These are phyloP conservation scores for Ramazzottius varieornatus DNA, from an alignment of 2,888 invertebrate species.

Conservation along the genomic window DNA sequence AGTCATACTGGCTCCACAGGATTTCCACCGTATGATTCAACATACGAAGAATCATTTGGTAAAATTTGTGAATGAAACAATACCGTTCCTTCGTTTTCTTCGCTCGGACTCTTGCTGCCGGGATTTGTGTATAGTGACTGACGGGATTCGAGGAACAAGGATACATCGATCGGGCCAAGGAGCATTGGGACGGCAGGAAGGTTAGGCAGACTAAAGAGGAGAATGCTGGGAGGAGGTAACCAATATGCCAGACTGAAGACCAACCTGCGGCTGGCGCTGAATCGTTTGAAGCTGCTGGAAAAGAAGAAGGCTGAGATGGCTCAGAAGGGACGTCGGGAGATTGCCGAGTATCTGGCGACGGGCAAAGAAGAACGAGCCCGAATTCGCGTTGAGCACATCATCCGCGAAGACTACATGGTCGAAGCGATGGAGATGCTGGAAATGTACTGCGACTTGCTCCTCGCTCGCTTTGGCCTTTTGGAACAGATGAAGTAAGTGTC, in stretches of 20 bases:
- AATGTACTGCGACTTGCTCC: conserved; percentile 88
- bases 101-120: too few relatives aligned
- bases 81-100: too few relatives aligned
- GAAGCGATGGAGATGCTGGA: conserved; percentile 97
- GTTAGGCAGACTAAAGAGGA: too few relatives aligned
- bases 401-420: conserved; percentile 91
- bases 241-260: conserved; percentile 73
- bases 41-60: too few relatives aligned
- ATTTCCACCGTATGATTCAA: too few relatives aligned
- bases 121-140: too few relatives aligned
- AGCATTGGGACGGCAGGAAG: too few relatives aligned
- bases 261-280: conserved; percentile 65
- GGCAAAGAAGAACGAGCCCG: conserved; percentile 47
- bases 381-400: conserved; percentile 92
- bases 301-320: conserved; percentile 93
- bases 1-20: too few relatives aligned
- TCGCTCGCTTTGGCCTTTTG: conserved; percentile 82
- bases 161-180: too few relatives aligned
- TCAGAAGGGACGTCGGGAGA: conserved; percentile 81
- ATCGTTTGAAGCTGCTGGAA: conserved; percentile 70
- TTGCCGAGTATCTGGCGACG: conserved; percentile 69
- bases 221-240: neutral
- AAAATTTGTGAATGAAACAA: too few relatives aligned
- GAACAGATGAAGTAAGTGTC: conserved; percentile 65
- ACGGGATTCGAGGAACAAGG: too few relatives aligned